phyloP scores from a whole-genome alignment of 1,140 invertebrate genomes.

The Trachymyrmex septentrionalis region DNA sequence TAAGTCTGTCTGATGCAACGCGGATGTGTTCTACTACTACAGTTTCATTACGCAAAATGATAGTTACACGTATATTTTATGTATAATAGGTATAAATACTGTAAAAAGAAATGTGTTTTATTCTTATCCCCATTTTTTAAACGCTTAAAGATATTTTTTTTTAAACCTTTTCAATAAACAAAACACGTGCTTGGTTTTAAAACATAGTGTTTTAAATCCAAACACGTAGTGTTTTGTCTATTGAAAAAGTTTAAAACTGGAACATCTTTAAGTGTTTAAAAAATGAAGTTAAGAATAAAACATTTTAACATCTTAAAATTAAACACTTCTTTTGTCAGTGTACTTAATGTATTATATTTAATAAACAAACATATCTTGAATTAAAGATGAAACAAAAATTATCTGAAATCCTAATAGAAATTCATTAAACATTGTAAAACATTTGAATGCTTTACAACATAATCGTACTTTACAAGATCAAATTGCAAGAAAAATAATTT shows the following conservation, averaged over 20 bases:
- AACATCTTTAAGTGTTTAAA: too few relatives aligned
- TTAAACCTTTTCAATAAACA: too few relatives aligned
- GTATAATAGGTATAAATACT: not conserved
- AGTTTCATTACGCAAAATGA: not conserved
- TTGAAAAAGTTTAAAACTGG: too few relatives aligned
- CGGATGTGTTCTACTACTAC: slow-evolving; percentile 44
- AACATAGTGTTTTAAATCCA: too few relatives aligned
- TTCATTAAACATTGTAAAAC: not conserved
- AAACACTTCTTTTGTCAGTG: too few relatives aligned
- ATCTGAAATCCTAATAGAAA: slow-evolving; percentile 7
- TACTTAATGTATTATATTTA: not conserved
- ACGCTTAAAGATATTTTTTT: too few relatives aligned
- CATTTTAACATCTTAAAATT: too few relatives aligned
- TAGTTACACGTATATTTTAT: not conserved
- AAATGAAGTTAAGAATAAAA: too few relatives aligned
- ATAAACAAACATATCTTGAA: not conserved
- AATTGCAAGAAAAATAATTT: not conserved
- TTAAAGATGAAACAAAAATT: not conserved
- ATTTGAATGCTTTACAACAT: not conserved
- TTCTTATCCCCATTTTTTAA: too few relatives aligned
- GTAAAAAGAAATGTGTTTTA: too few relatives aligned
- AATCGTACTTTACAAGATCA: not conserved
- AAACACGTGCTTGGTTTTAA: too few relatives aligned
- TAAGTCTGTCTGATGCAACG: slow-evolving; percentile 26
- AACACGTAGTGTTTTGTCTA: too few relatives aligned